A percentile compares a stretch with the other conserved stretches of the same genome.
Conservation (phyloP, 2,797 vertebrate genomes). For the Pteronotus mesoamericanus region DNA sequence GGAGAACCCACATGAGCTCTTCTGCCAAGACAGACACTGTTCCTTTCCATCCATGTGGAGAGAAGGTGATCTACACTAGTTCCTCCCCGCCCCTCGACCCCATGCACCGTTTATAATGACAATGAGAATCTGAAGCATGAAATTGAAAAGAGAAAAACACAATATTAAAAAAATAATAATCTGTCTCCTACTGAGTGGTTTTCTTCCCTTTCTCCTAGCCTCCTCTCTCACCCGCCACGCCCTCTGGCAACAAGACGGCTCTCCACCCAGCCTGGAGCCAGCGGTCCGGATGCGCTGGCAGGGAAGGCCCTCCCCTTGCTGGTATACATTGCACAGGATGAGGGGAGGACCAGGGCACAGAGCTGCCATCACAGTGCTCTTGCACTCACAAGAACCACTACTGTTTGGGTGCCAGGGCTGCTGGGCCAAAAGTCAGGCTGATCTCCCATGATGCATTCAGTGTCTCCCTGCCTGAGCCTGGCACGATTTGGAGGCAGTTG, state of each 20-base stretch:
- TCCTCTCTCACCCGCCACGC: not conserved
- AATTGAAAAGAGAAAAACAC: conserved; percentile 40
- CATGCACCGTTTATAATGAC: not conserved
- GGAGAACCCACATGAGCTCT: not conserved
- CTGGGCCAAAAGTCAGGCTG: not conserved
- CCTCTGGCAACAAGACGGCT: not conserved
- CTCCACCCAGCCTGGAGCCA: not conserved
- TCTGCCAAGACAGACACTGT: not conserved
- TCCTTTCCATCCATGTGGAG: not conserved
- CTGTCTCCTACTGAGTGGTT: not conserved
- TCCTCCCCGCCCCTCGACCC: not conserved
- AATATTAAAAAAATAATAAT: not conserved
- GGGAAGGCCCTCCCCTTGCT: not conserved
- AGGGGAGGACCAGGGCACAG: not conserved
- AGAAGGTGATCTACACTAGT: not conserved
- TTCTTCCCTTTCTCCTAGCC: not conserved
- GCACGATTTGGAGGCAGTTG: not conserved
- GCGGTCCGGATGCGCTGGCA: not conserved
- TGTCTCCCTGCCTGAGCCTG: not conserved
- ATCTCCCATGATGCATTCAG: rapidly evolving
- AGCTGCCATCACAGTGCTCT: not conserved
- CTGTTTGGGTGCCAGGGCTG: not conserved
- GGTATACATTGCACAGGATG: rapidly evolving
- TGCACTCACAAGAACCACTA: rapidly evolving
- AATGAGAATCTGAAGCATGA: conserved; percentile 44